Evolutionary conservation across 2,113 vertebrate genomes (phyloP).

Genomic region (Orthonyx spaldingii): DNA sequence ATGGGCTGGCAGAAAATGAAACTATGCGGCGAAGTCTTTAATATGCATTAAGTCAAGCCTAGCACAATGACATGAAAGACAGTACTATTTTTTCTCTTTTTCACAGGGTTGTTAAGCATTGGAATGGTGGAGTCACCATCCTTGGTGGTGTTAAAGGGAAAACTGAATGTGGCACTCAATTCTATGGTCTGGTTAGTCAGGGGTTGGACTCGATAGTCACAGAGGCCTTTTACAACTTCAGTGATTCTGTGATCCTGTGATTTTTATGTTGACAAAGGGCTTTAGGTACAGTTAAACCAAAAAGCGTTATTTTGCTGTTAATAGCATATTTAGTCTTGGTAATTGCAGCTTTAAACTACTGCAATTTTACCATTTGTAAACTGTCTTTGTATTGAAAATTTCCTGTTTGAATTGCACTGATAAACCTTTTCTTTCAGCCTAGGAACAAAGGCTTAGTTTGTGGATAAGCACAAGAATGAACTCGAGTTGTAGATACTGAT

Average conservation of each 20-base stretch:
- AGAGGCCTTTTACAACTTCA: background rate
- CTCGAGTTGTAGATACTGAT: background rate
- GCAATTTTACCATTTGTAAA: background rate
- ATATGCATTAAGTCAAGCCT: background rate
- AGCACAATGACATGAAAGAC: background rate
- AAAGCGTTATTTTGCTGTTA: background rate
- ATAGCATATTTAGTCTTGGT: background rate
- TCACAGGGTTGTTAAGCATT: background rate
- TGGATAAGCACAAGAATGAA: background rate
- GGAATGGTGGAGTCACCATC: background rate
- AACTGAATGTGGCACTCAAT: fast-evolving
- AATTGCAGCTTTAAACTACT: background rate
- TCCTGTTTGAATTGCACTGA: background rate
- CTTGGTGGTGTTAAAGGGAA: background rate
- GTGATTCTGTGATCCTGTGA: background rate
- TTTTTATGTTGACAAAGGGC: background rate
- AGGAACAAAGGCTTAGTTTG: background rate
- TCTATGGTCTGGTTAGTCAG: background rate
- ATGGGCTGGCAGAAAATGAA: background rate
- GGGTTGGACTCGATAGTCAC: background rate
- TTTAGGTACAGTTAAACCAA: background rate
- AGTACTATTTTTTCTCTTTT: background rate
- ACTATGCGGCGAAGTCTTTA: background rate
- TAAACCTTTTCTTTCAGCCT: background rate
- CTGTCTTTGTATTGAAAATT: background rate